Percentiles rank a stretch among this genome's conserved stretches.
Conservation (phyloP, 1,140 invertebrate species). For the Paraescarpia echinospica region DNA sequence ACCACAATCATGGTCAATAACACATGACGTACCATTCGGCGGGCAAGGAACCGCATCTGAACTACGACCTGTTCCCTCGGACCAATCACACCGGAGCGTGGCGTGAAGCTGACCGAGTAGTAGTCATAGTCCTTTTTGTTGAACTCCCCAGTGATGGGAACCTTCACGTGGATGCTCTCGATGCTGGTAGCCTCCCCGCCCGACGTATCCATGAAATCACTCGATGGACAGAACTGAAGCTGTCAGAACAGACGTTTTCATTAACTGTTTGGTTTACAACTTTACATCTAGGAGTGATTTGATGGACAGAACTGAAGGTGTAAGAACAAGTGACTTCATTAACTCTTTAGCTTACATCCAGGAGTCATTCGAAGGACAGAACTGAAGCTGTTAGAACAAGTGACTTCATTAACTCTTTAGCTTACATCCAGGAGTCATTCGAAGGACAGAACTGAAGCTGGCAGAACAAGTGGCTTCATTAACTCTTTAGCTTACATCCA, state of each 20-base stretch:
- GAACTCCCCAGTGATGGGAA: not conserved
- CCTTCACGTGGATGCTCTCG: not conserved
- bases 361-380: no score
- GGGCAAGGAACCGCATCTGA: not conserved
- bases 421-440: no score
- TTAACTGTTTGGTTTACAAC: not conserved
- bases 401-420: no score
- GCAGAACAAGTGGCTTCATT: no score
- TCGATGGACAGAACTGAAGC: not conserved
- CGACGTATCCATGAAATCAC: not conserved
- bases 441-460: no score
- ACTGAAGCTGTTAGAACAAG: no score
- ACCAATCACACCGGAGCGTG: not conserved
- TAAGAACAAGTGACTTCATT: no score
- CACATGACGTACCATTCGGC: not conserved
- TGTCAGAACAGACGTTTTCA: not conserved
- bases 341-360: no score
- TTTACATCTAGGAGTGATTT: no score
- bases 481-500: no score
- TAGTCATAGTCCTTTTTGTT: not conserved
- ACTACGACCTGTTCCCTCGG: conserved; percentile 3
- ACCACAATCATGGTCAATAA: no score
- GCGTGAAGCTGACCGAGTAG: not conserved
- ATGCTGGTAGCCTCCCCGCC: not conserved
- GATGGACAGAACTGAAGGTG: no score